Base-by-base conservation (phyloP, 1,140 invertebrate species). In the Philaenus spumarius region DNA sequence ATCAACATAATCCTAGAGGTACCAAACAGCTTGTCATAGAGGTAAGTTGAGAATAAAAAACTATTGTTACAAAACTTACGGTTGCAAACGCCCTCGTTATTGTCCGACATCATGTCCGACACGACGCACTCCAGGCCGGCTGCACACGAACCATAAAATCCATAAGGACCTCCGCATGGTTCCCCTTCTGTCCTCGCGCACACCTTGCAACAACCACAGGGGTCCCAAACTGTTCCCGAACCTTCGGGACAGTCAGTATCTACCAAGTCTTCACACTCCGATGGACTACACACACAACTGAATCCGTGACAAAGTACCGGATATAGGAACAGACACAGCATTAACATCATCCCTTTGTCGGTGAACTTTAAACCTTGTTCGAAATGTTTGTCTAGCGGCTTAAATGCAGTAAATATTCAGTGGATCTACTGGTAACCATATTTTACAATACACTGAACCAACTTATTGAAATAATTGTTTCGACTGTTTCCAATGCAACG, bases 171-270 rank as follows among this genome's bases (percentile, higher is more conserved):
- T 20, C 89, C 89, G 71, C 89, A 91, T 55, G 84, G 84, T 71
- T 91, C 87, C 64, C 87, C 87, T 62, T 89, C 79, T 26, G 86
- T 86, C 64, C 86, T 80, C 58, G 88, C 89, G 74, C 89, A 93
- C 66, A 89, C 85, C 76, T 84, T 82, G 72, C 89, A 93, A 75
- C 89, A 93, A 71, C 86, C 89, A 72, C 76, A 78, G 7, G 76
- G 75, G 63, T 78, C 76, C 76, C 75, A 77, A 60, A 74, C 75
- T 55, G 76, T 73, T 15, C 78, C 75, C 55, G 75, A 72, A 14
- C 78, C 78, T 56, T 71, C 75, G n/a, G 76, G 75, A 62, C 78
- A 81, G 64, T 79, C 77, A n/a, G 71, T 72, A 19, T 74, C 68
- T 45, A 70, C 72, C 56, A 78, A 68, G 57, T 71, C 64, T 65